phyloP scores from a whole-genome alignment of 1,140 invertebrate species.

The Chrysoperla carnea region DNA sequence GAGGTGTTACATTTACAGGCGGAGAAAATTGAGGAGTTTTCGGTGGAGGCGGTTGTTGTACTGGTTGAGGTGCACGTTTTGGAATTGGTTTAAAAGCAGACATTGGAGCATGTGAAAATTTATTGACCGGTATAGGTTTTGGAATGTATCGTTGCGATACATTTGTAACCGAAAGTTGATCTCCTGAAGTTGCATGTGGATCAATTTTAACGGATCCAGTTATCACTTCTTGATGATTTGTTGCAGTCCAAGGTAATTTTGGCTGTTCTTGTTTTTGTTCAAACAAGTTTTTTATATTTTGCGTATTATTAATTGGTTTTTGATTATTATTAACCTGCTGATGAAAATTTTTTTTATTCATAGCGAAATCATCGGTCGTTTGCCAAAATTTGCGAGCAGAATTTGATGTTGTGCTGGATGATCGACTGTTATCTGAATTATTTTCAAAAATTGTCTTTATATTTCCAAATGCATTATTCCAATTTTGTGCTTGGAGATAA shows the following conservation, averaged over 20 bases:
- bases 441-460: constrained; percentile 71
- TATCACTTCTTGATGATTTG: constrained; percentile 17
- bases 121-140: constrained; percentile 39
- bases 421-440: constrained; percentile 14
- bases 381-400: constrained; percentile 37
- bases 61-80: constrained; percentile 8
- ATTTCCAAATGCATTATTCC: constrained; percentile 65
- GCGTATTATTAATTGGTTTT: constrained; percentile 20
- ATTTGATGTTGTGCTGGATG: constrained; percentile 17
- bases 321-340: constrained; percentile 3
- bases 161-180: background rate
- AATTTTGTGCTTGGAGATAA: constrained; percentile 26
- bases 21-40: background rate
- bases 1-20: background rate
- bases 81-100: constrained; percentile 43
- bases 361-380: constrained; percentile 25
- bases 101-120: constrained; percentile 51
- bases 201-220: constrained; percentile 25
- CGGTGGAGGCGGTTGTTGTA: background rate
- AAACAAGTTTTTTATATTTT: constrained; percentile 19
- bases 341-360: constrained; percentile 7
- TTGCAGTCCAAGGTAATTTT: constrained; percentile 22
- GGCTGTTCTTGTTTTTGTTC: constrained; percentile 20
- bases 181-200: constrained; percentile 11
- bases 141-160: constrained; percentile 16